Evolutionary conservation across 2,888 invertebrate genomes (phyloP), one percentile per base, ranked within the genome.

Genomic region (Tridacna gigas): DNA sequence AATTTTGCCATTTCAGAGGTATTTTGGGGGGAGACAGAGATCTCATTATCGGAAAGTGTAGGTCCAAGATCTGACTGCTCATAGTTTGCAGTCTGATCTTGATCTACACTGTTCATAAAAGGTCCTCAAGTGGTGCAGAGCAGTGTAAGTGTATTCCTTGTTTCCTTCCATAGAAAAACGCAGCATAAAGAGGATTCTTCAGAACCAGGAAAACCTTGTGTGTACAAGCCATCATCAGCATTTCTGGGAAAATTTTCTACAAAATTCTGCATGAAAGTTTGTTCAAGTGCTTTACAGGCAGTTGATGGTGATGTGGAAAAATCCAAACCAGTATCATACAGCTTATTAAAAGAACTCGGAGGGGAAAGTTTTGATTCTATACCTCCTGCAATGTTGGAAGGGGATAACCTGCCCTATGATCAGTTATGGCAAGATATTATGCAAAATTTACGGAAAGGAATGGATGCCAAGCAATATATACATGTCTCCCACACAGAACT

Each of bases 371-470:
- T 88, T 15, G 82, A 75, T 26, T 48, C 73, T 18, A 56, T 83
- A 5, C 80, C 83, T 37, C 60, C 22, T n/a, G 37, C 60, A 9
- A 80, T 88, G 80, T 37, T 83, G n/a, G 74, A 78, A 13, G 82
- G 88, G 13, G 88, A 88, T 48, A 81, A 80, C 82, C 83, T 89
- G 20, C 89, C 91, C 7, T 90, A 88, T 74, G 90, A 91, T 51
- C 91, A 91, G 66, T 86, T 93, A 12, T 93, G 93, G 92, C 89
- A 91, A 63, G 92, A 93, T 73, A 90, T 92, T 12, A 83, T 92
- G 56, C 92, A 91, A 74, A 90, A 91, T 79, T 75, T 92, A 9
- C 86, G 86, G 77, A 92, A 93, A 84, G 88, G 89, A 80, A 77
- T 86, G 25, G 89, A 91, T 74, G 67, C 89, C 56, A 86, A 84